Base-by-base conservation (phyloP, 2,888 invertebrate species). In the Marasmarcha lunaedactyla region DNA sequence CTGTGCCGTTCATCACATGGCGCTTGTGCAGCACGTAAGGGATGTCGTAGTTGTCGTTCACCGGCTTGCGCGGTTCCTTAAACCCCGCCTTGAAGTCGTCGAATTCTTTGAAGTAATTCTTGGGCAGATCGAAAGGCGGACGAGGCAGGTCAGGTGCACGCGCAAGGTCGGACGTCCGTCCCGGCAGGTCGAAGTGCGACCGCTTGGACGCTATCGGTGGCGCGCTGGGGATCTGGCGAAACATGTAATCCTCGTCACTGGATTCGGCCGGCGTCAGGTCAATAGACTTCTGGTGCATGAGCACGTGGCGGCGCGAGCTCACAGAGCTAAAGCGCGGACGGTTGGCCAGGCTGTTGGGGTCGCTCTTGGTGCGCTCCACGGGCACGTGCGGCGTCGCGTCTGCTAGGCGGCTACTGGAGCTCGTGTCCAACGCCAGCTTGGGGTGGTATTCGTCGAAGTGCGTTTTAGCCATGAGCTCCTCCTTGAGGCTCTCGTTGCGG, bases 201-300 rank as follows among this genome's bases (percentile, higher is more conserved):
- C 89, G 87, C 47, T 89, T 88, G 34, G 89, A 88, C 42, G 92
- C 90, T 12, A 91, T 86, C 0, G 86, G 89, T 0, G 89, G 90
- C 14, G 90, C 90, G 59, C 90, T 90, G 0, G 88, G 88, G 51
- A 92, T 90, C 72, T 91, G 90, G 45, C 89, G 88, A 55, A 90
- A 90, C 13, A 90, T 87, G 54, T 90, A 90, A 64, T 93, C 93
- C 62, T 93, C 93, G 55, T 93, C 93, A 44, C 93, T 92, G 0
- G 93, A 93, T 67, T 93, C 93, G 0, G 92, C 92, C 2, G 93
- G 93, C 1, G 93, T 93, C 15, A 93, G 71, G 58, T 93, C 93
- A 43, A 93, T 93, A 0, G 93, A 93, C 59, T 93, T 93, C 55
- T 93, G 93, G 68, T 93, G 93, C 89, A 91, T 93, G 14, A 93